Conservation (phyloP, 2,113 vertebrate species). For the Oncorhynchus gorbuscha region DNA sequence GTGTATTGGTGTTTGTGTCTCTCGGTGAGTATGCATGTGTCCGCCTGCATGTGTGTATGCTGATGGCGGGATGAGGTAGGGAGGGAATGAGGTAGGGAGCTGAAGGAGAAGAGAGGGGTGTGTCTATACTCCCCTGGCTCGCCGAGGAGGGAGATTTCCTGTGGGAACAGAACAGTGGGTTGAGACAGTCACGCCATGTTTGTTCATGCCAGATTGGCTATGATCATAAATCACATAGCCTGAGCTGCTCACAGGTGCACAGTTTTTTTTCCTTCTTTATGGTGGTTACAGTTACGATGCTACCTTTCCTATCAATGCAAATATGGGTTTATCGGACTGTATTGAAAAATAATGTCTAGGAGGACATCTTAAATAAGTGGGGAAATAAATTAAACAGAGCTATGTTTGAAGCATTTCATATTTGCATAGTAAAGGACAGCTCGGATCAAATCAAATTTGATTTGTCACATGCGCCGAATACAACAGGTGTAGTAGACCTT, state of each 20-base stretch:
- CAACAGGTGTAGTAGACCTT: too few species aligned
- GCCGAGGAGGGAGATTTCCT: background rate
- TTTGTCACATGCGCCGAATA: too few species aligned
- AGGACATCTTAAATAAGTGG: too few species aligned
- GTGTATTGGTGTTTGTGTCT: background rate
- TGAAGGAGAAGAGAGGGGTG: slow-evolving; percentile 5
- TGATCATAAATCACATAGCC: slow-evolving; percentile 39
- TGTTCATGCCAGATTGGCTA: slow-evolving; percentile 48
- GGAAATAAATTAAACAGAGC: too few species aligned
- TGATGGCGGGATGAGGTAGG: background rate
- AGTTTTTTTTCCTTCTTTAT: background rate
- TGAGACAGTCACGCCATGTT: slow-evolving; percentile 48
- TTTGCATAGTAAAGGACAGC: too few species aligned
- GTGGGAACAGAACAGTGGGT: slow-evolving; percentile 16
- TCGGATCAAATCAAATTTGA: too few species aligned
- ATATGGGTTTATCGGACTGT: too few species aligned
- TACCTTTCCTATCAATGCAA: too few species aligned
- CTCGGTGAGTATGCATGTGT: background rate
- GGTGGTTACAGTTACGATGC: background rate
- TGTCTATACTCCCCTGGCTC: background rate
- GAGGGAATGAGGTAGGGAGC: background rate
- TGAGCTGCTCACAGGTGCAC: slow-evolving; percentile 53
- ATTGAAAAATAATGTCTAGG: too few species aligned
- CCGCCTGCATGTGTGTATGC: slow-evolving; percentile 16
- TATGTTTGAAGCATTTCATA: too few species aligned